Evolutionary conservation across 2,797 vertebrate species (phyloP).

Genomic region (Percopsis omiscomaycus): DNA sequence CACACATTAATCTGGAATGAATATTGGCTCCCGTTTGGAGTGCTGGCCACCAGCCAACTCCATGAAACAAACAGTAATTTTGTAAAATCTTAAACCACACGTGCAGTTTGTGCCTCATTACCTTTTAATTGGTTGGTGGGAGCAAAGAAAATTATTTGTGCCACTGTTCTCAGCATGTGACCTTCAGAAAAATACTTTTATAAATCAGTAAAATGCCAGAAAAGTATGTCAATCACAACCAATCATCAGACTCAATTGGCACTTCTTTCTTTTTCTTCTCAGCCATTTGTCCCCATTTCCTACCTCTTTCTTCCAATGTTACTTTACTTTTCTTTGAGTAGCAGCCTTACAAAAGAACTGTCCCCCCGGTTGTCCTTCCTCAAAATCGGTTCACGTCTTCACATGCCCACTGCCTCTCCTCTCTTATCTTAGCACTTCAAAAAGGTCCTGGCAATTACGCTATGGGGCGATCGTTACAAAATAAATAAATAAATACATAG

Average conservation of each 20-base stretch:
- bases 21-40: slow-evolving; percentile 50
- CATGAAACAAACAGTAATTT: slow-evolving; percentile 58
- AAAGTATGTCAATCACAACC: slow-evolving; percentile 54
- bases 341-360: slow-evolving; percentile 64
- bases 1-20: slow-evolving; percentile 67
- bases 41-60: slow-evolving; percentile 51
- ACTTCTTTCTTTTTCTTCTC: slow-evolving; percentile 35
- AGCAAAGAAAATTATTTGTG: slow-evolving; percentile 58
- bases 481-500: slow-evolving; percentile 80
- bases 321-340: slow-evolving; percentile 17
- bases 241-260: slow-evolving; percentile 40
- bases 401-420: slow-evolving; percentile 22
- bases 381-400: slow-evolving; percentile 12
- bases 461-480: slow-evolving; percentile 37
- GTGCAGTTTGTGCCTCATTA: slow-evolving; percentile 71
- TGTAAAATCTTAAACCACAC: slow-evolving; percentile 60
- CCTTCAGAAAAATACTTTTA: slow-evolving; percentile 40
- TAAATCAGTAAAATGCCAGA: slow-evolving; percentile 67
- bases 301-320: background rate
- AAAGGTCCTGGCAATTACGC: slow-evolving; percentile 40
- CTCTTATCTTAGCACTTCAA: slow-evolving; percentile 22
- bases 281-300: slow-evolving; percentile 8
- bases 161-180: slow-evolving; percentile 60
- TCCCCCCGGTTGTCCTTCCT: slow-evolving; percentile 18
- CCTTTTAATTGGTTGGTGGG: slow-evolving; percentile 61